These are phyloP conservation scores for Drosophila flavopinicola DNA, from an alignment of 2,888 invertebrate genomes.

Conservation along the genomic window DNA sequence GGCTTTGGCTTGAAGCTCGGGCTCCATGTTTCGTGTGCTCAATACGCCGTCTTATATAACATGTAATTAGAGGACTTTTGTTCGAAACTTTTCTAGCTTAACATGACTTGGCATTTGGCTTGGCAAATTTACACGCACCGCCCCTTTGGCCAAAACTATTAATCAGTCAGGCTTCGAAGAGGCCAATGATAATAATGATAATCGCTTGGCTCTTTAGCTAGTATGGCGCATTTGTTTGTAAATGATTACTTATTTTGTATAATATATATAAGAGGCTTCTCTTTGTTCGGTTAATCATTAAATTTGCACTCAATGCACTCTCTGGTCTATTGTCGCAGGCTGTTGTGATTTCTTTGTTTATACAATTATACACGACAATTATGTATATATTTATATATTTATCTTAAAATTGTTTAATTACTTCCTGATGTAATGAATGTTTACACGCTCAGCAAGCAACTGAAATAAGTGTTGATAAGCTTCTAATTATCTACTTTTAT, in stretches of 20 bases:
- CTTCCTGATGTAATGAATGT: conserved; percentile 24
- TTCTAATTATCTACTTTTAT: neutral
- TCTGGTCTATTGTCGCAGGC: conserved; percentile 34
- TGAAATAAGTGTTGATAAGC: neutral
- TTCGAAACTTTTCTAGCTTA: conserved; percentile 31
- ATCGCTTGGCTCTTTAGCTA: conserved; percentile 21
- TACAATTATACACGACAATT: too few species aligned
- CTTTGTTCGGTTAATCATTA: conserved; percentile 54
- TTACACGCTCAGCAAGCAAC: neutral
- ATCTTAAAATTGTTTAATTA: conserved; percentile 11
- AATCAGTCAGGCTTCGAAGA: conserved; percentile 15
- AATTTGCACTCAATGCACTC: conserved; percentile 30
- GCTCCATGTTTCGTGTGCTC: conserved; percentile 52
- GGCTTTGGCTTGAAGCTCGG: conserved; percentile 43
- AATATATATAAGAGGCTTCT: conserved; percentile 27
- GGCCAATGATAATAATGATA: conserved; percentile 29
- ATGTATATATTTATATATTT: conserved; percentile 11
- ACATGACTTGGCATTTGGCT: conserved; percentile 49
- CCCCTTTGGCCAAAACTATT: neutral
- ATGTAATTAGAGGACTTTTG: conserved; percentile 62
- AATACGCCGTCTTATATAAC: conserved; percentile 67
- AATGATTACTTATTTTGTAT: conserved; percentile 46
- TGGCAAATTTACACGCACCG: neutral
- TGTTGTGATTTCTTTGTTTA: conserved; percentile 37
- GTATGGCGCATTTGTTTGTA: conserved; percentile 41